These are phyloP conservation scores for Zophobas atratus DNA, from an alignment of 1,140 invertebrate species.

Conservation along the genomic window DNA sequence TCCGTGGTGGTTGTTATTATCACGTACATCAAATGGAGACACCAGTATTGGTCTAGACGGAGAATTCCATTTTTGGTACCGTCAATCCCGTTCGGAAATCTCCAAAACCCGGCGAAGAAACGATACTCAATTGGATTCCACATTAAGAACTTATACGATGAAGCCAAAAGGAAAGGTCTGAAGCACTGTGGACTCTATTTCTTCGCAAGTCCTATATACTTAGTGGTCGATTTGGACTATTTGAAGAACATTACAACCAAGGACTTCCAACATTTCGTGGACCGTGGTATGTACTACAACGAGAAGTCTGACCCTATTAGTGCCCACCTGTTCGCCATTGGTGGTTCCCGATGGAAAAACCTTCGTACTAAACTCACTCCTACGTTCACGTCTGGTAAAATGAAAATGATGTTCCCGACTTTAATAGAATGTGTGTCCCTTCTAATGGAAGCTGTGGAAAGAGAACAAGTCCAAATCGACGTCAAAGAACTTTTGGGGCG, in stretches of 20 bases:
- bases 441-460: constrained; percentile 23
- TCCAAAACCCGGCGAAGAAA: constrained; percentile 44
- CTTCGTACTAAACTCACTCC: constrained; percentile 68
- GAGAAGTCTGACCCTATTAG: constrained; percentile 69
- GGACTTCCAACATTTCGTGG: constrained; percentile 69
- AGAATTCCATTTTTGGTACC: constrained; percentile 31
- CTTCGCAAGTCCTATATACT: constrained; percentile 45
- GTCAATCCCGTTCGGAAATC: constrained; percentile 51
- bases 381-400: constrained; percentile 72
- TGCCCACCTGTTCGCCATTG: constrained; percentile 68
- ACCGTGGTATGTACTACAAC: constrained; percentile 67
- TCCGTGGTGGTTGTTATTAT: constrained; percentile 12
- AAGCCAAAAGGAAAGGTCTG: constrained; percentile 51
- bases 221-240: constrained; percentile 68
- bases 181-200: constrained; percentile 52
- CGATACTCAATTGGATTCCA: constrained; percentile 46
- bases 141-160: constrained; percentile 48
- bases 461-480: constrained; percentile 56
- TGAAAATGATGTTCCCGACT: constrained; percentile 72
- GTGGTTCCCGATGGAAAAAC: constrained; percentile 69
- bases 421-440: constrained; percentile 63
- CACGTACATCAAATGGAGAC: constrained; percentile 44
- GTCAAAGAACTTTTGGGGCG: constrained; percentile 60
- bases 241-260: constrained; percentile 68
- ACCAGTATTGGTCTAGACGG: constrained; percentile 47